These are phyloP conservation scores for Pocillopora verrucosa DNA, from an alignment of 64 coral and sea anemone species.

Conservation along the genomic window DNA sequence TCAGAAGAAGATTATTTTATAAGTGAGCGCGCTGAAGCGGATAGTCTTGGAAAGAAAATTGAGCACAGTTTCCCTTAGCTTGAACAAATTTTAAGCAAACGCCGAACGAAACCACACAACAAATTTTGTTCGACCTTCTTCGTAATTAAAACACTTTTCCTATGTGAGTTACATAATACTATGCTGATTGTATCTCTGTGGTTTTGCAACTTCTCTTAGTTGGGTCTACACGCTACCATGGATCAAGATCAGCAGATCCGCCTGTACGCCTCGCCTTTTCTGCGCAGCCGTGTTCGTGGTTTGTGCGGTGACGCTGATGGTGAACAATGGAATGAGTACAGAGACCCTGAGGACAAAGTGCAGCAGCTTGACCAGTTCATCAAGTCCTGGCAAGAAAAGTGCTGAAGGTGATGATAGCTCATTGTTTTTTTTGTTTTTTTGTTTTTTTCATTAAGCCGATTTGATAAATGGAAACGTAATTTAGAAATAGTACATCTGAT, in stretches of 20 bases:
- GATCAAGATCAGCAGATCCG: neutral
- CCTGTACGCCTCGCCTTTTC: slow-evolving; percentile 34
- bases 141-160: neutral
- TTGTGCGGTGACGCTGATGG: slow-evolving; percentile 62
- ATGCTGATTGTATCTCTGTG: neutral
- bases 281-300: slow-evolving; percentile 48
- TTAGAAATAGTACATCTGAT: no score
- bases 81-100: no score
- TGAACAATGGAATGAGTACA: slow-evolving; percentile 50
- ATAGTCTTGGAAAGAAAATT: no score
- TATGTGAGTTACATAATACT: neutral
- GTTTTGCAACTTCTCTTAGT: neutral
- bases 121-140: no score
- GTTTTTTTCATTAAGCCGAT: no score
- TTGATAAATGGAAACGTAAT: no score
- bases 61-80: no score
- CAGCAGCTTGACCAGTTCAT: slow-evolving; percentile 20
- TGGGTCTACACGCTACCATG: slow-evolving; percentile 18
- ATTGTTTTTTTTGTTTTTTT: neutral
- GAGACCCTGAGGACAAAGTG: neutral
- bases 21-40: no score
- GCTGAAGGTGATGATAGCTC: slow-evolving; percentile 5
- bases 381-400: slow-evolving; percentile 37
- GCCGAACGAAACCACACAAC: no score
- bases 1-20: no score